Evolutionary conservation across 2,888 invertebrate species (phyloP).

Genomic region (Drosophila histrio): DNA sequence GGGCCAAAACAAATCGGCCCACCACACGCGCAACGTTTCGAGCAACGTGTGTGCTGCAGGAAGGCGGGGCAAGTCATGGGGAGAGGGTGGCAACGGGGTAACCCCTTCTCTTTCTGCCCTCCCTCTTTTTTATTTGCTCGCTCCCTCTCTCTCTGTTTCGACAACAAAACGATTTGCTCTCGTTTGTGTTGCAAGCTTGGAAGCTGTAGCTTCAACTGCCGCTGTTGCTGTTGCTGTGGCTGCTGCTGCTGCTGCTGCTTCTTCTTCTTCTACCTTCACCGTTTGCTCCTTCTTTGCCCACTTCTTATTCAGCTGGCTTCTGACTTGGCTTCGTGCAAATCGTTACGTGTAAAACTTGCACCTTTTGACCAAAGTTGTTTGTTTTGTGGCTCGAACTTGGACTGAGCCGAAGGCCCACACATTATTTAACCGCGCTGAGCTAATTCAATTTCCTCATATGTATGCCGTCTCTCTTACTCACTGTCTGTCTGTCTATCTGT

Average conservation of each 20-base stretch:
- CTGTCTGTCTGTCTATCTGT: conserved; percentile 1
- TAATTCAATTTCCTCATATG: conserved; percentile 50
- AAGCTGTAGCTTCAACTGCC: conserved; percentile 11
- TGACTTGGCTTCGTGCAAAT: conserved; percentile 69
- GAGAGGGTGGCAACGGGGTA: neutral
- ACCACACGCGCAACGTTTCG: conserved; percentile 60
- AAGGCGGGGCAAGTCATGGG: neutral
- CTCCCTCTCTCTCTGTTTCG: conserved; percentile 10
- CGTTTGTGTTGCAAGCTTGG: conserved; percentile 69
- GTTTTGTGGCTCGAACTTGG: conserved; percentile 39
- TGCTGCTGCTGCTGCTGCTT: neutral
- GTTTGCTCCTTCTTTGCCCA: neutral
- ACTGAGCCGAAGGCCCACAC: conserved; percentile 31
- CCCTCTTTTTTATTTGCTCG: neutral
- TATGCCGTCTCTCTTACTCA: neutral
- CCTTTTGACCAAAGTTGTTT: conserved; percentile 77
- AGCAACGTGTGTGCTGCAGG: neutral
- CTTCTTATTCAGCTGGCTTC: neutral
- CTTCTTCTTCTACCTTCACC: neutral
- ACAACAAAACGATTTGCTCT: conserved; percentile 80
- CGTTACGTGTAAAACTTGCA: conserved; percentile 80
- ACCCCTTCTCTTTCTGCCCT: neutral
- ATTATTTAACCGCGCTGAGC: conserved; percentile 32
- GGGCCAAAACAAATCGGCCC: conserved; percentile 64
- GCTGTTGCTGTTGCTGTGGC: neutral